Evolutionary conservation across 53 echinoderm and acorn worm species (phyloP).

Genomic region (Paelopatides confundens): DNA sequence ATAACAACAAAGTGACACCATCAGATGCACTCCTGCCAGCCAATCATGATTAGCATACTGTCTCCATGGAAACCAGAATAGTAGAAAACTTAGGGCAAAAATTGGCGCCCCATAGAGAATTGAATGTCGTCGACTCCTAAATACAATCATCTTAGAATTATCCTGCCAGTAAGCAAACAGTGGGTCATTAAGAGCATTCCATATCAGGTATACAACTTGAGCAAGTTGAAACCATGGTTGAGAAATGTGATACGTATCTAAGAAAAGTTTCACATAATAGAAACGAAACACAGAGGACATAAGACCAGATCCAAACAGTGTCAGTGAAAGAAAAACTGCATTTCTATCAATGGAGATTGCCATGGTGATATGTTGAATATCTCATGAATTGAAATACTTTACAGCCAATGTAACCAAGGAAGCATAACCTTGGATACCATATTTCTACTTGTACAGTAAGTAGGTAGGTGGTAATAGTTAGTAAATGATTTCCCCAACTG

Average conservation of each 20-base stretch:
- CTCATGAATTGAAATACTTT: no score
- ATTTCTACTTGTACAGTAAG: no score
- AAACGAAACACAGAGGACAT: conserved; percentile 85
- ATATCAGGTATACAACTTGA: conserved; percentile 86
- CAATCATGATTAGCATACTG: conserved; percentile 68
- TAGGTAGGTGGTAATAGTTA: no score
- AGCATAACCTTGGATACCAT: no score
- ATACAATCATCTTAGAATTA: conserved; percentile 77
- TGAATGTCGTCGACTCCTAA: conserved; percentile 79
- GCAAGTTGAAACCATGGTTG: conserved; percentile 88
- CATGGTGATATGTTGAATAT: background rate
- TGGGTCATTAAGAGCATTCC: conserved; percentile 98
- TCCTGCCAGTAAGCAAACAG: conserved; percentile 98
- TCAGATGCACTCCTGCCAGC: conserved; percentile 85
- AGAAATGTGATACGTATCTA: conserved; percentile 83
- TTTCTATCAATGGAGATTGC: conserved; percentile 58
- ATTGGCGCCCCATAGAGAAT: conserved; percentile 93
- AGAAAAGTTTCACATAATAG: conserved; percentile 94
- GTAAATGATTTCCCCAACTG: no score
- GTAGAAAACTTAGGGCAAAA: conserved; percentile 83
- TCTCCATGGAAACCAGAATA: conserved; percentile 98
- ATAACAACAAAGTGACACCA: conserved; percentile 77
- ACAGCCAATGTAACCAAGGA: no score
- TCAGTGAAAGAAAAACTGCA: conserved; percentile 78
- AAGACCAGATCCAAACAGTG: conserved; percentile 70